Evolutionary conservation across 2,113 vertebrate genomes (phyloP).

Genomic region (Epinephelus fuscoguttatus): DNA sequence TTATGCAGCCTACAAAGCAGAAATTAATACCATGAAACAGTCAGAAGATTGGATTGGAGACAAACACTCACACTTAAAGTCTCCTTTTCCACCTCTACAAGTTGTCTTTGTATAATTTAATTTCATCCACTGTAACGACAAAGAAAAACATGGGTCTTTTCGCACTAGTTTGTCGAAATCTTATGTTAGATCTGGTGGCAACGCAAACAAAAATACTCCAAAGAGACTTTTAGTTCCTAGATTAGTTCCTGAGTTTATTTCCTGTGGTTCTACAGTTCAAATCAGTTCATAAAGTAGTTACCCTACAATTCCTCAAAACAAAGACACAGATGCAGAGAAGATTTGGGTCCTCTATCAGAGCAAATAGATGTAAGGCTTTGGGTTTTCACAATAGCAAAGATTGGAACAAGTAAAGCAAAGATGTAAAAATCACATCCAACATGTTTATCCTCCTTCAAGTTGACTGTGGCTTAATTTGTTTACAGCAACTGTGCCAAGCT

Average conservation of each 20-base stretch:
- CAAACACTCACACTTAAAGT: background rate
- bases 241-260: background rate
- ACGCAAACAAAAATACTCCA: background rate
- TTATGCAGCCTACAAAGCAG: background rate
- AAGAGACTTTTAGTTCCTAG: background rate
- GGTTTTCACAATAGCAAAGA: conserved; percentile 5
- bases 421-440: conserved; percentile 20
- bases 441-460: conserved; percentile 26
- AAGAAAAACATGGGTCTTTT: background rate
- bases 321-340: background rate
- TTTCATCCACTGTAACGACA: background rate
- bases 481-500: conserved; percentile 21
- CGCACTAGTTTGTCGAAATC: conserved; percentile 4
- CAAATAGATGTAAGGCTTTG: background rate
- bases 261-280: background rate
- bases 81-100: background rate
- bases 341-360: background rate
- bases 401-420: background rate
- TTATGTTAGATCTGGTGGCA: background rate
- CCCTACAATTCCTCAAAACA: conserved; percentile 4
- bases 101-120: background rate
- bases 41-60: background rate
- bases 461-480: conserved; percentile 40
- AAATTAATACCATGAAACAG: background rate
- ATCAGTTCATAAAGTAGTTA: background rate